Percentiles rank a stretch among this genome's conserved stretches.
These are phyloP conservation scores for Drosophila fungiperda DNA, from an alignment of 2,888 invertebrate genomes.

Conservation along the genomic window DNA sequence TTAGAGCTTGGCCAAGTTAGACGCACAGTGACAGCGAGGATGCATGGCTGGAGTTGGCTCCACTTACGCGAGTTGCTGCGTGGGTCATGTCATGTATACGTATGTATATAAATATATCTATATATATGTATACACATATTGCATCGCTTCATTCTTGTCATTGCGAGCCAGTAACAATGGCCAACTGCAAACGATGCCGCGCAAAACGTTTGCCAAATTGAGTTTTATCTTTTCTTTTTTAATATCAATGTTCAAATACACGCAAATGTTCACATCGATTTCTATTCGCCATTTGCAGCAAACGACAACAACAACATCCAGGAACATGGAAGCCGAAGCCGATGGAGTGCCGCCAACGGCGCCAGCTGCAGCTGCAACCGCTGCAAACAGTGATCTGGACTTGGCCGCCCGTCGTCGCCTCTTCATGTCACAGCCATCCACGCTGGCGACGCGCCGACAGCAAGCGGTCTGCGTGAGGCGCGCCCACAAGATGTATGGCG, in stretches of 20 bases:
- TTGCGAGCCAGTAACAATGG: conserved; percentile 46
- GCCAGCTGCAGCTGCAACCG: conserved; percentile 64
- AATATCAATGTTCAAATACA: conserved; percentile 47
- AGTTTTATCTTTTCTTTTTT: conserved; percentile 44
- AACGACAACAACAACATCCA: conserved; percentile 7
- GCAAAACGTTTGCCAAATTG: conserved; percentile 56
- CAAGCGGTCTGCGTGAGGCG: conserved; percentile 94
- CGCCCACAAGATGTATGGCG: conserved; percentile 94
- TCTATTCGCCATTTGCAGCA: conserved; percentile 32
- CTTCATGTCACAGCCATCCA: conserved; percentile 89
- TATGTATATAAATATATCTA: conserved; percentile 30
- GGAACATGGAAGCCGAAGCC: conserved; percentile 84
- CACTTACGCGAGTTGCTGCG: conserved; percentile 55
- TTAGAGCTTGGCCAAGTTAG: conserved; percentile 48
- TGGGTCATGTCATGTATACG: conserved; percentile 39
- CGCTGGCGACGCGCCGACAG: conserved; percentile 89
- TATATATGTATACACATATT: conserved; percentile 37
- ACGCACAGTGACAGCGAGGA: conserved; percentile 43
- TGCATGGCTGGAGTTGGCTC: conserved; percentile 27
- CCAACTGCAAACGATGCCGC: conserved; percentile 24
- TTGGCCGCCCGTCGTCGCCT: conserved; percentile 86
- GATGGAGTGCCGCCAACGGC: conserved; percentile 84
- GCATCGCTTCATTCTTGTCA: conserved; percentile 72
- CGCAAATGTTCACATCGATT: conserved; percentile 41
- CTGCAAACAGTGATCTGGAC: conserved; percentile 84